Evolutionary conservation across 2,888 invertebrate genomes (phyloP).

Genomic region (Chesias legatella): DNA sequence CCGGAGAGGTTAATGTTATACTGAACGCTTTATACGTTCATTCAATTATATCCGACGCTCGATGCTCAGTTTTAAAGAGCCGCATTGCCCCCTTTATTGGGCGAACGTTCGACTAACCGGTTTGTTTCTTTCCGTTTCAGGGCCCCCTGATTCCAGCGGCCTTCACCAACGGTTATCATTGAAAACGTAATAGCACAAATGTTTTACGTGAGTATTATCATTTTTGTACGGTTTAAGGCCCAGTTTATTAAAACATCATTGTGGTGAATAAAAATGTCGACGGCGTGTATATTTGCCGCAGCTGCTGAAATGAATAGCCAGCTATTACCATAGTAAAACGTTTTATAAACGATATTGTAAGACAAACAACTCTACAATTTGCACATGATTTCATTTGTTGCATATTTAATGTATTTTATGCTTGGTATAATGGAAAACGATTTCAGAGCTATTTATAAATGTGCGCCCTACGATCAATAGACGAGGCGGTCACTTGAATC

Average conservation of each 20-base stretch:
- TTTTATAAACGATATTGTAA: slow-evolving; percentile 47
- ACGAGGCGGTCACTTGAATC: no score
- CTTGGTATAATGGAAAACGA: slow-evolving; percentile 14
- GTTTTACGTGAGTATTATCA: slow-evolving; percentile 75
- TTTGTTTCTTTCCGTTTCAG: slow-evolving; percentile 82
- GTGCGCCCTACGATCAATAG: slow-evolving; percentile 12
- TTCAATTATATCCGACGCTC: slow-evolving; percentile 60
- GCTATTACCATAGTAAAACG: slow-evolving; percentile 47
- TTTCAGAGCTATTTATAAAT: slow-evolving; percentile 13
- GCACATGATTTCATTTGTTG: slow-evolving; percentile 24
- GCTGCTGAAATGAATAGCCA: slow-evolving; percentile 47
- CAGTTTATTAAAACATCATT: slow-evolving; percentile 65
- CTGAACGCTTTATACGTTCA: slow-evolving; percentile 64
- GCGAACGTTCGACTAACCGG: slow-evolving; percentile 22
- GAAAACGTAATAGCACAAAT: slow-evolving; percentile 83
- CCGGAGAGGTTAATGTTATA: slow-evolving; percentile 67
- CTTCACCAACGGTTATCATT: slow-evolving; percentile 99
- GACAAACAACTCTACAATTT: slow-evolving; percentile 29
- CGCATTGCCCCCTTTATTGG: slow-evolving; percentile 22
- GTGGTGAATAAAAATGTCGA: slow-evolving; percentile 53
- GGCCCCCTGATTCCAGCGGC: slow-evolving; percentile 98
- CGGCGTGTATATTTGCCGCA: slow-evolving; percentile 47
- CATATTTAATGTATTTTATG: slow-evolving; percentile 11
- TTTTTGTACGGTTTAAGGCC: slow-evolving; percentile 49
- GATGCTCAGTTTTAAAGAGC: slow-evolving; percentile 40